phyloP scores from a whole-genome alignment of 2,797 vertebrate genomes.

The Microctenopoma lineatum region DNA sequence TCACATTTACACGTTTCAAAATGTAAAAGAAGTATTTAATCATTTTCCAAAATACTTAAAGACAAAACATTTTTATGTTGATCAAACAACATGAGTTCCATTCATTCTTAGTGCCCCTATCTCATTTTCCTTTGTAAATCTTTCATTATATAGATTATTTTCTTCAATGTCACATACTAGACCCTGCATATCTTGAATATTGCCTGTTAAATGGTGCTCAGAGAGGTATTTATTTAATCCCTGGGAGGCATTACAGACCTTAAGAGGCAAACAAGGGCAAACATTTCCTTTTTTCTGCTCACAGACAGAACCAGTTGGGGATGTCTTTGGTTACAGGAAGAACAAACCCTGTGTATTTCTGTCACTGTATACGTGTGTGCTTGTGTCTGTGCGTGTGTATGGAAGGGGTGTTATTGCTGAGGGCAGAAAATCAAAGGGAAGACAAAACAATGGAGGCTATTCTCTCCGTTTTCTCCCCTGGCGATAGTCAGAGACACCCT shows the following conservation, averaged over 20 bases:
- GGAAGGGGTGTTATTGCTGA: constrained; percentile 58
- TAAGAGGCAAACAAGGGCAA: constrained; percentile 27
- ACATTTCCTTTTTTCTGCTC: constrained; percentile 10
- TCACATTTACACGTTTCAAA: too few species aligned
- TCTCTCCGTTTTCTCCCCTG: constrained; percentile 55
- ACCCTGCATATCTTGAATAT: constrained; percentile 16
- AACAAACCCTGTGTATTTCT: constrained; percentile 32
- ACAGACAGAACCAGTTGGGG: constrained; percentile 37
- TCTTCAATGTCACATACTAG: constrained; percentile 3
- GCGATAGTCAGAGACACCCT: constrained; percentile 50
- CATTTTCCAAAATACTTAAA: too few species aligned
- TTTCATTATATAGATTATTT: constrained; percentile 4
- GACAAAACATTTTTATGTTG: too few species aligned
- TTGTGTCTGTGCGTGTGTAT: constrained; percentile 18
- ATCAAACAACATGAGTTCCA: not conserved
- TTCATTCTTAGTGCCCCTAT: too few species aligned
- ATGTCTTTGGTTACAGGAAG: constrained; percentile 55
- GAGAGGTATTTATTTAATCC: constrained; percentile 37
- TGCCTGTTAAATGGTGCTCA: constrained; percentile 19
- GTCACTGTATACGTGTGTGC: constrained; percentile 18
- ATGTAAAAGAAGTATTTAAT: too few species aligned
- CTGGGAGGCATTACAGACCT: constrained; percentile 29
- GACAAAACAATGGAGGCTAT: constrained; percentile 71
- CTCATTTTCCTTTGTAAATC: not conserved
- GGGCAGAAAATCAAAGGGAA: constrained; percentile 72